phyloP scores from a whole-genome alignment of 2,113 vertebrate species.

The Aspidoscelis tigris region DNA sequence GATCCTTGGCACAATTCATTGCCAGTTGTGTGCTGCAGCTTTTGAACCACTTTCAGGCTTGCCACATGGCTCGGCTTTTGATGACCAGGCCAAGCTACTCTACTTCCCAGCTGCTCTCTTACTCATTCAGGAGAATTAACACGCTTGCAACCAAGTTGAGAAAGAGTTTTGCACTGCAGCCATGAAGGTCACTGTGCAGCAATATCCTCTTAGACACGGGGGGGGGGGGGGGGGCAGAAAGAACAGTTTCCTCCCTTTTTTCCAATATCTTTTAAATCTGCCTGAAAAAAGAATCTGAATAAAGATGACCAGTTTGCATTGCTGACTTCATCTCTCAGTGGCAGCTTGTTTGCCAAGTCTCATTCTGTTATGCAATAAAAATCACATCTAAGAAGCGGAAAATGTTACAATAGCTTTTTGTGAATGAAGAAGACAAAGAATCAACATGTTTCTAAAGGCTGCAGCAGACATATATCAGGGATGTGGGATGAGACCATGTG shows the following conservation, averaged over 20 bases:
- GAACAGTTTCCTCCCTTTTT: slow-evolving; percentile 23
- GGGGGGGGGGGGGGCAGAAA: slow-evolving; percentile 31
- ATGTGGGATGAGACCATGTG: slow-evolving; percentile 67
- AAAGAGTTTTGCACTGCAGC: slow-evolving; percentile 27
- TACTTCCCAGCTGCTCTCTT: slow-evolving; percentile 64
- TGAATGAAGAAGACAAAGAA: slow-evolving; percentile 69
- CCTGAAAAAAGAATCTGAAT: slow-evolving; percentile 62
- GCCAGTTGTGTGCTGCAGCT: slow-evolving; percentile 39
- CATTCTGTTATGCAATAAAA: slow-evolving; percentile 42
- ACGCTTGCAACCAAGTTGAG: not conserved
- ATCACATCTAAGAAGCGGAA: slow-evolving; percentile 31
- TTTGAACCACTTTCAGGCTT: slow-evolving; percentile 66
- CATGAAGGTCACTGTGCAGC: not conserved
- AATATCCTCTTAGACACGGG: not conserved
- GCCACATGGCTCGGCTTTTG: slow-evolving; percentile 69
- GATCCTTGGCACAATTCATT: slow-evolving; percentile 64
- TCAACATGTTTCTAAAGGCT: slow-evolving; percentile 44
- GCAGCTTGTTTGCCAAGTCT: slow-evolving; percentile 55
- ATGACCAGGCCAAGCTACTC: slow-evolving; percentile 56
- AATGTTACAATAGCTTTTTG: slow-evolving; percentile 31
- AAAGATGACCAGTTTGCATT: slow-evolving; percentile 14
- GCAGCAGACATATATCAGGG: slow-evolving; percentile 59
- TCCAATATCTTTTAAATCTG: slow-evolving; percentile 56
- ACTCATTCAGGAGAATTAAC: slow-evolving; percentile 42
- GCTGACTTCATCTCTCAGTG: slow-evolving; percentile 13